Evolutionary conservation across 2,888 invertebrate species (phyloP).

Genomic region (Xanthorhoe spadicearia): DNA sequence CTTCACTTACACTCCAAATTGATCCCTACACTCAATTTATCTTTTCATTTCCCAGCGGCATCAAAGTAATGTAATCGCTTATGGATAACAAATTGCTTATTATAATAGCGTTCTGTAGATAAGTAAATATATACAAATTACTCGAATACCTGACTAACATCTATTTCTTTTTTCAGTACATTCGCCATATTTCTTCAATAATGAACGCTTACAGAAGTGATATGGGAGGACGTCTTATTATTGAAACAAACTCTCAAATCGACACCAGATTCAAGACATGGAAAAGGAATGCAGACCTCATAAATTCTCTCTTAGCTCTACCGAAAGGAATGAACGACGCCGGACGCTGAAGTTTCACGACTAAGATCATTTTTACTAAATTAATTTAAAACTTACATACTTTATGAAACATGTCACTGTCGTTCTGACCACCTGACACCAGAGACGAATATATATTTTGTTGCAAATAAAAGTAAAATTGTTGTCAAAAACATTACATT

Average conservation of each 20-base stretch:
- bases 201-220: conserved; percentile 59
- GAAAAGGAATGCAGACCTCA: conserved; percentile 89
- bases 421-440: too few relatives aligned
- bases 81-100: conserved; percentile 28
- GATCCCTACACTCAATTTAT: conserved; percentile 23
- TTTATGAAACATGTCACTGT: not conserved
- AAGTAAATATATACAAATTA: not conserved
- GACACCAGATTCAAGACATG: conserved; percentile 68
- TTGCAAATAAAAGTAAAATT: conserved; percentile 37
- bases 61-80: conserved; percentile 20
- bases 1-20: conserved; percentile 3
- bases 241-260: conserved; percentile 58
- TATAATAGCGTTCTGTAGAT: conserved; percentile 14
- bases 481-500: conserved; percentile 47
- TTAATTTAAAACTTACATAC: not conserved
- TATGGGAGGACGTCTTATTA: conserved; percentile 45
- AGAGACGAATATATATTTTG: not conserved
- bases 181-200: conserved; percentile 61
- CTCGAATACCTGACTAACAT: not conserved
- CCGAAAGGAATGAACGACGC: conserved; percentile 91
- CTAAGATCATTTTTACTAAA: not conserved
- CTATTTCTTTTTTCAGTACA: conserved; percentile 55
- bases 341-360: conserved; percentile 80
- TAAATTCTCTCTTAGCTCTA: conserved; percentile 90
- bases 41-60: conserved; percentile 30